These are phyloP conservation scores for Thera britannica DNA, from an alignment of 2,888 invertebrate species.

Conservation along the genomic window DNA sequence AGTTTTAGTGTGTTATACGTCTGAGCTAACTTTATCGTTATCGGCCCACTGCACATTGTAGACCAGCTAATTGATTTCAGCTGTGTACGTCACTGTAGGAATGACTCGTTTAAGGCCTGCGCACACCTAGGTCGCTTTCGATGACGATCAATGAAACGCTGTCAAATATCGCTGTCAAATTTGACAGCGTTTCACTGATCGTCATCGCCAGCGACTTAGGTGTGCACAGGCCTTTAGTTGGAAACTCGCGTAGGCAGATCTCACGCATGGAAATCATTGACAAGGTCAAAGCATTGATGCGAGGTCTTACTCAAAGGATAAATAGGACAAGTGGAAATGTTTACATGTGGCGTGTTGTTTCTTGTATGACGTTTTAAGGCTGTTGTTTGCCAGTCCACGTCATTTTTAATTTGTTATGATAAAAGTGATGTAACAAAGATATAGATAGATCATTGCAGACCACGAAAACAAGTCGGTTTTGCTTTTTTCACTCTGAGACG, in stretches of 20 bases:
- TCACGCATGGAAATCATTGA: constrained; percentile 54
- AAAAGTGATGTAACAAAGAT: no score
- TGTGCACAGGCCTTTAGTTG: constrained; percentile 33
- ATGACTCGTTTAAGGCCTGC: constrained; percentile 47
- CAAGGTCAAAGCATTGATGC: constrained; percentile 47
- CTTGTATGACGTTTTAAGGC: constrained; percentile 1
- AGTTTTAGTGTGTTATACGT: no score
- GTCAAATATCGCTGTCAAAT: no score
- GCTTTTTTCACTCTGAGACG: no score
- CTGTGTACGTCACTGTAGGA: constrained; percentile 49
- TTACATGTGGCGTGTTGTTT: constrained; percentile 6
- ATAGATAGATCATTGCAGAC: no score
- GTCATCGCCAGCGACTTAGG: no score
- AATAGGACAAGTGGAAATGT: constrained; percentile 33
- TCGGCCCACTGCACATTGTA: not conserved
- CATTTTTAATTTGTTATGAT: no score
- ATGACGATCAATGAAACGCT: no score
- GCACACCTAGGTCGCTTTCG: no score
- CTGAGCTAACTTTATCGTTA: no score
- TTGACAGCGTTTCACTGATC: no score
- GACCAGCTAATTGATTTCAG: constrained; percentile 21
- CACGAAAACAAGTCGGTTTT: no score
- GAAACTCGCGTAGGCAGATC: constrained; percentile 57
- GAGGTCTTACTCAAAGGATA: constrained; percentile 44
- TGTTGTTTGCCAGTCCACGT: not conserved